phyloP scores from a whole-genome alignment of 2,888 invertebrate species.

The Megaustenia siamemsis region DNA sequence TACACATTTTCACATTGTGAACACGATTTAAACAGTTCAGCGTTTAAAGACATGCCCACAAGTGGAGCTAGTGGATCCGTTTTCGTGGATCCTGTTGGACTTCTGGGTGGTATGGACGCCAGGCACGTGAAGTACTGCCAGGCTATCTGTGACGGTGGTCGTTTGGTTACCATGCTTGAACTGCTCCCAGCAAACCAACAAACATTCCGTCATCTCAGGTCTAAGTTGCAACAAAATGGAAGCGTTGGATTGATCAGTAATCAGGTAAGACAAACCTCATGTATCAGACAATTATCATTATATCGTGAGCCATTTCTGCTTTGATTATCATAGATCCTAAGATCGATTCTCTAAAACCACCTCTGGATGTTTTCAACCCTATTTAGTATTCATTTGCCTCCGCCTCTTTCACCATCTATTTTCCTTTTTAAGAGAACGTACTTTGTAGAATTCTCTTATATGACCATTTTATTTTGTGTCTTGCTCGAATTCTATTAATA shows the following conservation, averaged over 20 bases:
- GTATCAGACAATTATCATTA: too few species aligned
- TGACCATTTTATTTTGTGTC: too few species aligned
- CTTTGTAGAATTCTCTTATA: too few species aligned
- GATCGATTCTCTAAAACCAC: too few species aligned
- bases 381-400: too few species aligned
- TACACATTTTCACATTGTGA: slow-evolving; percentile 42
- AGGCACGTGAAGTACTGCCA: slow-evolving; percentile 69
- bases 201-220: slow-evolving; percentile 64
- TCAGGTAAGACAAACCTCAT: slow-evolving; percentile 60
- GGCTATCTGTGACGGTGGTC: slow-evolving; percentile 63
- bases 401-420: too few species aligned
- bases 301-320: too few species aligned
- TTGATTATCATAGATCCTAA: too few species aligned
- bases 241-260: slow-evolving; percentile 68
- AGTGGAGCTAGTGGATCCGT: slow-evolving; percentile 57
- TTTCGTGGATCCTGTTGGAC: slow-evolving; percentile 53
- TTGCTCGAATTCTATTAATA: too few species aligned
- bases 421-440: too few species aligned
- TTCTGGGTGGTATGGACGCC: slow-evolving; percentile 66
- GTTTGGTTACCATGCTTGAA: slow-evolving; percentile 67
- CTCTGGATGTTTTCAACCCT: too few species aligned
- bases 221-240: slow-evolving; percentile 67
- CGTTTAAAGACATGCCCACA: slow-evolving; percentile 56
- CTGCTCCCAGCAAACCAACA: slow-evolving; percentile 67
- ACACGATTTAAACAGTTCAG: slow-evolving; percentile 62